These are phyloP conservation scores for Coluber constrictor DNA, from an alignment of 2,797 vertebrate species.

Conservation along the genomic window DNA sequence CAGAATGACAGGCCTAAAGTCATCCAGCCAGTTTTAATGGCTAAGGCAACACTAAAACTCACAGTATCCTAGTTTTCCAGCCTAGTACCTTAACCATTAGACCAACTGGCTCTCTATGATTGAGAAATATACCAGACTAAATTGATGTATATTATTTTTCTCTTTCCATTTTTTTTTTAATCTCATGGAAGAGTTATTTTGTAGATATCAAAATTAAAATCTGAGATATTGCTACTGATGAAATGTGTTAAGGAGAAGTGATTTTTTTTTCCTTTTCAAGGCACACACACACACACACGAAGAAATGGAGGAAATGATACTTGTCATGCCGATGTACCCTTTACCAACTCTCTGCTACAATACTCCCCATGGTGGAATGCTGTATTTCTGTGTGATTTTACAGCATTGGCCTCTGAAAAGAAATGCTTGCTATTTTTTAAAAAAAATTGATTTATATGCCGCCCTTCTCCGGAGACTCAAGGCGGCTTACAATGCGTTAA, in stretches of 20 bases:
- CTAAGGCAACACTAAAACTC: not conserved
- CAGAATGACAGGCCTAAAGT: not conserved
- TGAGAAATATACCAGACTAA: not conserved
- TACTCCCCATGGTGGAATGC: slow-evolving; percentile 1
- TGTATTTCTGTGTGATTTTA: slow-evolving; percentile 49
- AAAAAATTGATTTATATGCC: too few relatives aligned
- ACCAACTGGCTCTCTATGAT: not conserved
- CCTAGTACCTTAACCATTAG: not conserved
- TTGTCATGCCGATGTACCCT: slow-evolving; percentile 42
- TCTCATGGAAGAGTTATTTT: slow-evolving; percentile 21
- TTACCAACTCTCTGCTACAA: slow-evolving; percentile 39
- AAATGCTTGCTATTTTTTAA: slow-evolving; percentile 4
- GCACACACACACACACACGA: slow-evolving; percentile 46
- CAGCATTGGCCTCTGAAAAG: slow-evolving; percentile 23
- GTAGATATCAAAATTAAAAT: slow-evolving; percentile 41
- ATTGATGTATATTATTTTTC: slow-evolving; percentile 2
- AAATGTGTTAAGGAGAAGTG: slow-evolving; percentile 31
- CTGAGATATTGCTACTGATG: slow-evolving; percentile 15
- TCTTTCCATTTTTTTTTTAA: slow-evolving; percentile 28
- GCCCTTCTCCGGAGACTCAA: too few relatives aligned
- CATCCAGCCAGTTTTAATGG: not conserved
- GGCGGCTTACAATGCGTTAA: too few relatives aligned
- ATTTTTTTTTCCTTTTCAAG: slow-evolving; percentile 30
- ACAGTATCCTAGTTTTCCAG: not conserved
- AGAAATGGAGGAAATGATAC: slow-evolving; percentile 41